A percentile compares a stretch with the other conserved stretches of the same genome.
Evolutionary conservation across 37 sponge, comb jelly and placozoan genomes (phyloP).

Genomic region (Lycopodina hypogea): DNA sequence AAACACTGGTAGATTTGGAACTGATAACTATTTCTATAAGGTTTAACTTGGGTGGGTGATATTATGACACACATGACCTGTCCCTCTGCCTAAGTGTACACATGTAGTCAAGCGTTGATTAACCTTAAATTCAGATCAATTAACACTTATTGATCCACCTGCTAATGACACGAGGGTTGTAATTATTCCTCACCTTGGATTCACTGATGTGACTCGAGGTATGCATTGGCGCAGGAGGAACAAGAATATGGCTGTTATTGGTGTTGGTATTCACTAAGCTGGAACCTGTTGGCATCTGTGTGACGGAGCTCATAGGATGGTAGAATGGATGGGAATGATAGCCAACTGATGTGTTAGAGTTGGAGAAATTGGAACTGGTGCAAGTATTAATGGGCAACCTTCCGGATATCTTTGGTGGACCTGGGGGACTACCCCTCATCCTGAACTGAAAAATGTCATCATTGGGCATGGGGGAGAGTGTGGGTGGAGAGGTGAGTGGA

Average conservation of each 20-base stretch:
- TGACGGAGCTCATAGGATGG: slow-evolving; percentile 2
- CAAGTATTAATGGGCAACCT: neutral
- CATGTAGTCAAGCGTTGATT: too few relatives aligned
- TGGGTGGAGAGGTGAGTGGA: slow-evolving; percentile 19
- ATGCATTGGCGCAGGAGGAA: neutral
- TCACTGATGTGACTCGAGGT: neutral
- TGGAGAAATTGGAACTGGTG: neutral
- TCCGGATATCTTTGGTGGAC: slow-evolving; percentile 1
- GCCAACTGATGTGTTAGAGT: neutral
- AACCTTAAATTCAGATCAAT: too few relatives aligned
- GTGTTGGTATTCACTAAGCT: slow-evolving; percentile 22
- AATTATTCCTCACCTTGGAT: slow-evolving; percentile 7
- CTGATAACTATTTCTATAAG: too few relatives aligned
- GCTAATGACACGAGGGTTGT: too few relatives aligned
- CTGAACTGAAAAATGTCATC: slow-evolving; percentile 34
- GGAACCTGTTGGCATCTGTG: slow-evolving; percentile 23
- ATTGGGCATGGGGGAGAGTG: slow-evolving; percentile 15
- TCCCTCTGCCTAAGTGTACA: too few relatives aligned
- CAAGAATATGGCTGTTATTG: slow-evolving; percentile 4
- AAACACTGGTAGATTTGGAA: too few relatives aligned
- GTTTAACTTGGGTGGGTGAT: too few relatives aligned
- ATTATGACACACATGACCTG: too few relatives aligned
- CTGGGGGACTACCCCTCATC: slow-evolving; percentile 8
- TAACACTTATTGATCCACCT: too few relatives aligned
- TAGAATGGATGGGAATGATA: neutral